Evolutionary conservation across 1,140 invertebrate species (phyloP).

Genomic region (Cotesia typhae): DNA sequence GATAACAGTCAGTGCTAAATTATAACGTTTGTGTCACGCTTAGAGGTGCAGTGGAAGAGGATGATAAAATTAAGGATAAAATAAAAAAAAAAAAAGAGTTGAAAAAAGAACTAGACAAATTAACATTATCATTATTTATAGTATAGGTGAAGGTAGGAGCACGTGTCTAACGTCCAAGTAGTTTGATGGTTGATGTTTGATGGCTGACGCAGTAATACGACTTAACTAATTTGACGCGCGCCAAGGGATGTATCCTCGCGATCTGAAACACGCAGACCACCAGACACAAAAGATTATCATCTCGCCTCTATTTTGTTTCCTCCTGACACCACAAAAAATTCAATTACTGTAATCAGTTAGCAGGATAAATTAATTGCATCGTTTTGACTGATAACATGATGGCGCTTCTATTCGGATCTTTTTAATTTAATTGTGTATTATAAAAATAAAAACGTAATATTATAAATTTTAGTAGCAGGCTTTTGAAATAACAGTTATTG

Average conservation of each 20-base stretch:
- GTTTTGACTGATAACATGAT: no score
- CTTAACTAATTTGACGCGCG: not conserved
- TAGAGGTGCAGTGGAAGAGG: not conserved
- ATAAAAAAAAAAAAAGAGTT: not conserved
- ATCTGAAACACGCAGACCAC: not conserved
- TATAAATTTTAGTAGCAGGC: no score
- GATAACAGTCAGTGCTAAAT: constrained; percentile 31
- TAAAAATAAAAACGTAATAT: no score
- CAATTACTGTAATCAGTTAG: not conserved
- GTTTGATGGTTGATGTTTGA: no score
- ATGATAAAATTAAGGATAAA: not conserved
- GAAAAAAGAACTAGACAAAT: not conserved
- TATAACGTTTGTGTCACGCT: constrained; percentile 23
- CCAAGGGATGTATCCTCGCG: not conserved
- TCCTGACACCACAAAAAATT: constrained; percentile 2
- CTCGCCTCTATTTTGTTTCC: no score
- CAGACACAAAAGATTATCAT: no score
- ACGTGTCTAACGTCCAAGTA: constrained; percentile 30
- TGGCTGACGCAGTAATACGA: no score
- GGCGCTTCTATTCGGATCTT: no score
- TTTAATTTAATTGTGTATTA: no score
- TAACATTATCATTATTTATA: constrained; percentile 21
- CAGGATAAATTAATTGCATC: no score
- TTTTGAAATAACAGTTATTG: no score
- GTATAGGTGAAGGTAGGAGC: not conserved